These are phyloP conservation scores for Calonectris borealis DNA, from an alignment of 2,113 vertebrate genomes.

Conservation along the genomic window DNA sequence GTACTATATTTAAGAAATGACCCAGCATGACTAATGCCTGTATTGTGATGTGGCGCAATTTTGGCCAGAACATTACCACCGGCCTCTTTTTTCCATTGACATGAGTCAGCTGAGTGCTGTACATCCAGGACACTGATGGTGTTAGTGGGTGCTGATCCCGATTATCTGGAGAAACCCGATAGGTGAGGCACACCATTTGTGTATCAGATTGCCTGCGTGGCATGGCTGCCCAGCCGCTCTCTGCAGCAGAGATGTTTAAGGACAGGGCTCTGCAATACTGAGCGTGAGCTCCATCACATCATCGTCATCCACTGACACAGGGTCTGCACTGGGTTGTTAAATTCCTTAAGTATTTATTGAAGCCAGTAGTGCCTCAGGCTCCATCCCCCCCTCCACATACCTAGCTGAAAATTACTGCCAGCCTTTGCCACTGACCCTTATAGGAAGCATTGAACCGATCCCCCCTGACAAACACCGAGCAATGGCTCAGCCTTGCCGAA, in stretches of 20 bases:
- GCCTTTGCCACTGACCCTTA: constrained; percentile 64
- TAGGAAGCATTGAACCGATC: constrained; percentile 41
- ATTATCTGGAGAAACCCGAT: not conserved
- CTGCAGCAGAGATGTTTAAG: not conserved
- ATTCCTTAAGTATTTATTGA: constrained; percentile 66
- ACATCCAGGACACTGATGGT: not conserved
- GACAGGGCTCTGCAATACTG: not conserved
- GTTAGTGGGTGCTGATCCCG: not conserved
- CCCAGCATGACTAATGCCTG: constrained; percentile 21
- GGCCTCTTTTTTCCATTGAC: not conserved
- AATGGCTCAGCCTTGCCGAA: constrained; percentile 20
- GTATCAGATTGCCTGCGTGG: not conserved
- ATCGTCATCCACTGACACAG: not conserved
- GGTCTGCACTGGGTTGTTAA: constrained; percentile 10
- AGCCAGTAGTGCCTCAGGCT: constrained; percentile 63
- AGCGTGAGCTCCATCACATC: constrained; percentile 9
- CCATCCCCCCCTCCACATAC: constrained; percentile 3
- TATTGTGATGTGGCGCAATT: constrained; percentile 1
- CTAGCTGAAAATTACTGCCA: constrained; percentile 70
- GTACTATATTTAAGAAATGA: constrained; percentile 23
- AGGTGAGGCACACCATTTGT: not conserved
- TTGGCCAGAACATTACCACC: constrained; percentile 9
- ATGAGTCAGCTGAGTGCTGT: constrained; percentile 9
- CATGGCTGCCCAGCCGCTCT: not conserved
- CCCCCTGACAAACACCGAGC: constrained; percentile 44